Conservation (phyloP, 2,888 invertebrate genomes). For the Ormyrus thymus region DNA sequence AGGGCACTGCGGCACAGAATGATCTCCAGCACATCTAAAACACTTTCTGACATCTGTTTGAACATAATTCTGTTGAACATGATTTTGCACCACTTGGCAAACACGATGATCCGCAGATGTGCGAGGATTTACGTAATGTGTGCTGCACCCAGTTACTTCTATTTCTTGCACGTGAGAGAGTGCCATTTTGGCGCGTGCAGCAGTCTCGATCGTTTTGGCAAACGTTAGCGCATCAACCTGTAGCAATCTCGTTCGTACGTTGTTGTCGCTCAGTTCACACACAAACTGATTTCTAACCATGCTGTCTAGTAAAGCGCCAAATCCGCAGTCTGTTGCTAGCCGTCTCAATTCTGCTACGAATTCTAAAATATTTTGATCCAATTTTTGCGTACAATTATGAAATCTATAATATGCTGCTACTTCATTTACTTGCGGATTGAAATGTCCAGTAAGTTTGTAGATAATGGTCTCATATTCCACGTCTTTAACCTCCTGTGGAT, state of each 20-base stretch:
- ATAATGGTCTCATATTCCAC: neutral
- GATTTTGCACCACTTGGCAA: no score
- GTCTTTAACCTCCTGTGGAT: neutral
- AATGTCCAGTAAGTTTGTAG: neutral
- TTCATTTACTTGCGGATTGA: neutral
- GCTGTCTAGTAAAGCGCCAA: conserved; percentile 36
- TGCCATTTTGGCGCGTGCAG: conserved; percentile 29
- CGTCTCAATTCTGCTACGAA: conserved; percentile 20
- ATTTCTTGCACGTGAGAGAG: conserved; percentile 35
- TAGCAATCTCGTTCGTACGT: conserved; percentile 28
- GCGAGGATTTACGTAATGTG: neutral
- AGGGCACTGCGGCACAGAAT: neutral
- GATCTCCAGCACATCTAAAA: no score
- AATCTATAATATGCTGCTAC: conserved; percentile 28
- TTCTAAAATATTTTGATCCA: conserved; percentile 12
- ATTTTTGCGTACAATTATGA: conserved; percentile 21
- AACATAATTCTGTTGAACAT: neutral
- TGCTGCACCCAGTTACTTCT: neutral
- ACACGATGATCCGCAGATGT: neutral
- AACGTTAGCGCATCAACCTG: conserved; percentile 6
- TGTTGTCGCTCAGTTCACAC: conserved; percentile 29
- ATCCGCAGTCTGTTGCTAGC: conserved; percentile 6
- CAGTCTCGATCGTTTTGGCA: conserved; percentile 27
- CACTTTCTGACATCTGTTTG: neutral
- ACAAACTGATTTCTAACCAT: conserved; percentile 48